Conservation (phyloP, 92 coral and sea anemone genomes). For the Zoanthus sansibaricus region DNA sequence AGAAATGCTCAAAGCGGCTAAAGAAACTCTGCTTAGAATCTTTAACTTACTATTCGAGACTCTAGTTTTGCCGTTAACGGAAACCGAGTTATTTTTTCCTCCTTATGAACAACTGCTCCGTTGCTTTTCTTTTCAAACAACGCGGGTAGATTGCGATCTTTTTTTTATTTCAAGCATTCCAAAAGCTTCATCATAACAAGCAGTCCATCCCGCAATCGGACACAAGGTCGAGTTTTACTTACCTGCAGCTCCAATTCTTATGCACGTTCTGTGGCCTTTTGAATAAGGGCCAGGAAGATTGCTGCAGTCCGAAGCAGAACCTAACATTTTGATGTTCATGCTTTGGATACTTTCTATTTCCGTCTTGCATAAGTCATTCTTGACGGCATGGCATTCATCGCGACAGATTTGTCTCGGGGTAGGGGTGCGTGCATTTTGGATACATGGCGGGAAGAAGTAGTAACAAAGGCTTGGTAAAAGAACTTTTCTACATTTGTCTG, state of each 20-base stretch:
- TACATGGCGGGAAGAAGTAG: conserved; percentile 29
- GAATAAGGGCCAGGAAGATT: conserved; percentile 18
- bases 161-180: too few species aligned
- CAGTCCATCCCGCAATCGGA: too few species aligned
- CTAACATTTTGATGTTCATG: background rate
- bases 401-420: conserved; percentile 42
- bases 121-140: too few species aligned
- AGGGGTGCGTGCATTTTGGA: conserved; percentile 23
- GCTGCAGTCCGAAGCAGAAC: conserved; percentile 13
- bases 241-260: conserved; percentile 18
- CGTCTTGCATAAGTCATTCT: conserved; percentile 16
- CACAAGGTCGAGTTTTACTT: too few species aligned
- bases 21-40: too few species aligned
- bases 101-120: too few species aligned
- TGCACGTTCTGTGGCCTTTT: background rate
- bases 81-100: too few species aligned
- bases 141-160: too few species aligned
- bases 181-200: too few species aligned
- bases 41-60: too few species aligned
- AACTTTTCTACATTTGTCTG: conserved; percentile 25
- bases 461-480: conserved; percentile 29
- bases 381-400: conserved; percentile 30
- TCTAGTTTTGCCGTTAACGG: too few species aligned
- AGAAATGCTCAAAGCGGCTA: too few species aligned
- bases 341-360: background rate